Percentiles rank a stretch among this genome's conserved stretches.
These are phyloP conservation scores for Nymphicus hollandicus DNA, from an alignment of 2,113 vertebrate genomes.

Conservation along the genomic window DNA sequence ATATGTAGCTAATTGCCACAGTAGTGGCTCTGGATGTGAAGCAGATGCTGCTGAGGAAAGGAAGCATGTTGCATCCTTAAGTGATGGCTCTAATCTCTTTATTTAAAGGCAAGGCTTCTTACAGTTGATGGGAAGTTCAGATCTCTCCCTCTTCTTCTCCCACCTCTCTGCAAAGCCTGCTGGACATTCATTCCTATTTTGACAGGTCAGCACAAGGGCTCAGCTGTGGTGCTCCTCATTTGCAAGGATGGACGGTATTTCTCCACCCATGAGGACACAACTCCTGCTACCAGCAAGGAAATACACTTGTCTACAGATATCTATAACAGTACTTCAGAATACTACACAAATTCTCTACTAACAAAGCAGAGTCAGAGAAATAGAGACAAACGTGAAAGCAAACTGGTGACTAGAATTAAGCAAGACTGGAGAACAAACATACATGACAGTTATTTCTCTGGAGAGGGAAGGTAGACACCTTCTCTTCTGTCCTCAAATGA, in stretches of 20 bases:
- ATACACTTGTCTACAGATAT: neutral
- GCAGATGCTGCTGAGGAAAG: constrained; percentile 53
- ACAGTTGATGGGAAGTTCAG: neutral
- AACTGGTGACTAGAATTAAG: neutral
- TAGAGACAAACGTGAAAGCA: neutral
- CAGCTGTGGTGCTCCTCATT: neutral
- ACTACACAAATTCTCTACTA: neutral
- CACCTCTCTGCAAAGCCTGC: neutral
- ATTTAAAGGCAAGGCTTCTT: constrained; percentile 14
- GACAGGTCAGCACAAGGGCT: neutral
- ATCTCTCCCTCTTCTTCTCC: neutral
- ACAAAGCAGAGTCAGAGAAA: neutral
- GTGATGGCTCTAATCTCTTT: constrained; percentile 29
- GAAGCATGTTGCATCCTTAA: neutral
- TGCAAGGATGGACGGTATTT: neutral
- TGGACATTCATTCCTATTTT: neutral
- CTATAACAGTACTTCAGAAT: neutral
- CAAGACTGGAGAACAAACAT: neutral
- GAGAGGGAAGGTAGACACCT: neutral
- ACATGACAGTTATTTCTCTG: neutral
- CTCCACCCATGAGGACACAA: neutral
- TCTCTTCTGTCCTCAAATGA: neutral
- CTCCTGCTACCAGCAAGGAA: neutral
- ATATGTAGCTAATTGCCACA: constrained; percentile 55
- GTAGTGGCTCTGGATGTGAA: neutral